Evolutionary conservation across 2,888 invertebrate species (phyloP).

Genomic region (Sycophila texana): DNA sequence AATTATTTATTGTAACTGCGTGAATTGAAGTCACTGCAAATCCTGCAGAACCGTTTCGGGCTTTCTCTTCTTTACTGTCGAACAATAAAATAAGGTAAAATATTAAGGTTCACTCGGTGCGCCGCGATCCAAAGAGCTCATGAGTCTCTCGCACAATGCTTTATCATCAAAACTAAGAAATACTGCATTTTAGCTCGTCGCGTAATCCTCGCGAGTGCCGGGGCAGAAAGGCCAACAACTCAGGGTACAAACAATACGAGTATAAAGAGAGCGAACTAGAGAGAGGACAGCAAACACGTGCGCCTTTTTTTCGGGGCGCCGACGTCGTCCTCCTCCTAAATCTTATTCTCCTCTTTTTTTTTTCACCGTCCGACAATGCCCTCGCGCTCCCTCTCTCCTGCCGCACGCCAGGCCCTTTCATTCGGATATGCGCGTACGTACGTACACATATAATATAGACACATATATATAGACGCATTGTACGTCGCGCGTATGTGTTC

Average conservation of each 20-base stretch:
- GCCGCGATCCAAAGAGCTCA: no score
- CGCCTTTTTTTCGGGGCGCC: constrained; percentile 25
- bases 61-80: background rate
- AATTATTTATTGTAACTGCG: no score
- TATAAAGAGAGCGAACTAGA: constrained; percentile 35
- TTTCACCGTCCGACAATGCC: background rate
- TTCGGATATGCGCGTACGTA: constrained; percentile 1
- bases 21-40: no score
- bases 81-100: constrained; percentile 14
- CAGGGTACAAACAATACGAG: constrained; percentile 38
- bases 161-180: constrained; percentile 4
- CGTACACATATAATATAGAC: background rate
- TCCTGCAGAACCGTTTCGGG: no score
- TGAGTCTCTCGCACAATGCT: background rate
- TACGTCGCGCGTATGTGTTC: background rate
- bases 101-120: background rate
- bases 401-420: background rate
- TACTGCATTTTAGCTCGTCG: constrained; percentile 3
- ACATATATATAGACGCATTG: background rate
- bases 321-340: constrained; percentile 36
- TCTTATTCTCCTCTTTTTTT: constrained; percentile 45
- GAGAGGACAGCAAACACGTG: constrained; percentile 44
- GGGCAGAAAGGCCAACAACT: constrained; percentile 23
- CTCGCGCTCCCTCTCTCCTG: constrained; percentile 3
- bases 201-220: background rate